These are phyloP conservation scores for Melanaphis sacchari DNA, from an alignment of 1,140 invertebrate genomes.

Conservation along the genomic window DNA sequence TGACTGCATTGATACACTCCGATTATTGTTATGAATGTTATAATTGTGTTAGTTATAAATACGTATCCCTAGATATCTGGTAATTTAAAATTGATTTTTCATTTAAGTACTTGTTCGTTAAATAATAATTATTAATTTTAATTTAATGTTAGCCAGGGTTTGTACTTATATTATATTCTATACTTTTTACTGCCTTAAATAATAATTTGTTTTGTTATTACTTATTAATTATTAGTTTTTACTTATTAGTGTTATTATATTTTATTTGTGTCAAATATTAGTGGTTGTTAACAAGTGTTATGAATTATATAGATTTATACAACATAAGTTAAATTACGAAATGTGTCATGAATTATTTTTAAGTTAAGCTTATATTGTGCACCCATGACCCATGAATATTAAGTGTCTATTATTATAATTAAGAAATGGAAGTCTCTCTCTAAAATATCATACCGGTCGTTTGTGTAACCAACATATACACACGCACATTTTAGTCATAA, in stretches of 20 bases:
- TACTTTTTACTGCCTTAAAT: not conserved
- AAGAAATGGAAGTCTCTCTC: not conserved
- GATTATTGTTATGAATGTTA: slow-evolving; percentile 3
- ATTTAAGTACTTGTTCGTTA: not conserved
- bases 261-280: not conserved
- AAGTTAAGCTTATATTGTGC: not conserved
- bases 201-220: not conserved
- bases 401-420: not conserved
- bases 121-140: not conserved
- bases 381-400: not conserved
- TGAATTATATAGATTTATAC: not conserved
- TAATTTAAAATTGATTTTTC: not conserved
- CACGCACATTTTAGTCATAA: slow-evolving; percentile 9
- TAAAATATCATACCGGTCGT: not conserved
- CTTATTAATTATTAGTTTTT: too few species aligned
- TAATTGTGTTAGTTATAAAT: not conserved
- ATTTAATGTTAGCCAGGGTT: not conserved
- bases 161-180: not conserved
- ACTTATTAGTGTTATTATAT: too few species aligned
- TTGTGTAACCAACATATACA: not conserved
- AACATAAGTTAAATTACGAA: not conserved
- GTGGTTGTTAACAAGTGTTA: not conserved
- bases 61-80: not conserved
- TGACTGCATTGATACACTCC: not conserved
- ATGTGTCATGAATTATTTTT: not conserved